These are phyloP conservation scores for Drosophila picticornis DNA, from an alignment of 2,888 invertebrate species.

Conservation along the genomic window DNA sequence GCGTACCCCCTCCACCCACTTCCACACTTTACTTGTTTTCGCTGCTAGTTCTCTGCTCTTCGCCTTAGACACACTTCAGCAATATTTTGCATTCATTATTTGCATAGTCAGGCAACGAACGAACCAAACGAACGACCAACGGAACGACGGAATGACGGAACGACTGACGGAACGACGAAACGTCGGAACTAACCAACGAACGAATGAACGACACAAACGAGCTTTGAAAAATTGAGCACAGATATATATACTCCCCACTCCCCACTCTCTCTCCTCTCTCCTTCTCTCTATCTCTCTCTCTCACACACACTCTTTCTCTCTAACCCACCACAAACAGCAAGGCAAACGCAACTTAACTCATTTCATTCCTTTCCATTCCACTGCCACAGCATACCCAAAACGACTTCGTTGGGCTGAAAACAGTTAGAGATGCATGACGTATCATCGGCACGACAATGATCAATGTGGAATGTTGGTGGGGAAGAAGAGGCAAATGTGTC, in stretches of 20 bases:
- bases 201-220: constrained; percentile 70
- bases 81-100: constrained; percentile 79
- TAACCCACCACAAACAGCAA: constrained; percentile 3
- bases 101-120: constrained; percentile 61
- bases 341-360: constrained; percentile 10
- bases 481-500: neutral
- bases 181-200: constrained; percentile 24
- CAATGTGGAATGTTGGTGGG: neutral
- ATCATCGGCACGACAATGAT: constrained; percentile 2
- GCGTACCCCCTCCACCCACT: neutral
- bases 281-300: too few species aligned
- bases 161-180: neutral
- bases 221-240: constrained; percentile 76
- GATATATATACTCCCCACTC: constrained; percentile 15
- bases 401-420: constrained; percentile 11
- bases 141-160: neutral
- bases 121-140: constrained; percentile 24
- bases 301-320: neutral
- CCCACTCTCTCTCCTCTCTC: neutral
- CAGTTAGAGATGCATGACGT: constrained; percentile 19
- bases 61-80: constrained; percentile 68
- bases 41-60: constrained; percentile 4
- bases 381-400: constrained; percentile 2
- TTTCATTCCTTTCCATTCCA: constrained; percentile 7
- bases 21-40: neutral